These are phyloP conservation scores for Sparus aurata DNA, from an alignment of 2,797 vertebrate species.

Conservation along the genomic window DNA sequence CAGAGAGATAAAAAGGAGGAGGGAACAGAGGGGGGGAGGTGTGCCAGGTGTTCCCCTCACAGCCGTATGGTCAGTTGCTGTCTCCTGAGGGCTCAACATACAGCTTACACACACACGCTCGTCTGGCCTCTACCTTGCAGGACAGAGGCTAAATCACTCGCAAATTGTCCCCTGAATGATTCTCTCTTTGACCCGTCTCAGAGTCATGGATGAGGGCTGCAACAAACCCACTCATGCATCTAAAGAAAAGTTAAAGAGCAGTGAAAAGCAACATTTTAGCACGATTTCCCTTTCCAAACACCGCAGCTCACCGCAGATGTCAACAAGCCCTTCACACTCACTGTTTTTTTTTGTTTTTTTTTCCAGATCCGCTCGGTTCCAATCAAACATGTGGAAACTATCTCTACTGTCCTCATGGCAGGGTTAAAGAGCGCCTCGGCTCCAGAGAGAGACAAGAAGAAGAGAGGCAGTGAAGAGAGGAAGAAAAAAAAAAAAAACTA, in stretches of 20 bases:
- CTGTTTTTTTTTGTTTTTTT: constrained; percentile 21
- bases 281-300: constrained; percentile 42
- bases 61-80: constrained; percentile 60
- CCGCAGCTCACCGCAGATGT: constrained; percentile 64
- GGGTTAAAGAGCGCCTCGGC: constrained; percentile 63
- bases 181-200: constrained; percentile 5
- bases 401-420: constrained; percentile 76
- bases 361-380: constrained; percentile 50
- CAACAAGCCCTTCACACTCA: constrained; percentile 50
- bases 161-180: constrained; percentile 15
- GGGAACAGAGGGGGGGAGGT: constrained; percentile 28
- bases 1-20: constrained; percentile 66
- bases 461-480: constrained; percentile 27
- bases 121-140: constrained; percentile 12
- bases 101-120: constrained; percentile 13
- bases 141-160: constrained; percentile 25
- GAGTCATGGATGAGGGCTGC: constrained; percentile 26
- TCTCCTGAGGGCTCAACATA: constrained; percentile 31
- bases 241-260: constrained; percentile 26
- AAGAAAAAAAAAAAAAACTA: constrained; percentile 75
- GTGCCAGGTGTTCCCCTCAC: constrained; percentile 80
- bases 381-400: constrained; percentile 79
- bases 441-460: constrained; percentile 34
- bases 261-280: constrained; percentile 42
- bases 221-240: constrained; percentile 42